Evolutionary conservation across 2,797 vertebrate genomes (phyloP).

Genomic region (Morus bassanus): DNA sequence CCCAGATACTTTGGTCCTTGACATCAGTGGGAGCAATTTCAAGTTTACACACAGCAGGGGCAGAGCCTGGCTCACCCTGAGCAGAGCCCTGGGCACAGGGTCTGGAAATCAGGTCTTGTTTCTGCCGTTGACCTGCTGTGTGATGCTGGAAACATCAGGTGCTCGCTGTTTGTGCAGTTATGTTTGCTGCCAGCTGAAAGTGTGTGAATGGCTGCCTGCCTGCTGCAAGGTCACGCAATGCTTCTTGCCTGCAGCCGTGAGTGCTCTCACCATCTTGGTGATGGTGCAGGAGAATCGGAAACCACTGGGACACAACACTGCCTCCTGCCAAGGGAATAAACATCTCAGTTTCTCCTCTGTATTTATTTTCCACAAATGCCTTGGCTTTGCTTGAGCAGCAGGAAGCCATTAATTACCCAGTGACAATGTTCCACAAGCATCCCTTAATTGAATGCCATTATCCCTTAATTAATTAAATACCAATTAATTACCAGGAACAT

Average conservation of each 20-base stretch:
- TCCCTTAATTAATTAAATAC: constrained; percentile 66
- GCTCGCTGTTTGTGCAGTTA: fast-evolving
- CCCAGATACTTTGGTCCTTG: background rate
- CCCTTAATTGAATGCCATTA: constrained; percentile 50
- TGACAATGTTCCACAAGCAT: constrained; percentile 10
- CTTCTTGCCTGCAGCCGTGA: background rate
- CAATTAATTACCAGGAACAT: constrained; percentile 60
- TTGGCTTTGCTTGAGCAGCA: constrained; percentile 22
- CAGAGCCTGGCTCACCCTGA: background rate
- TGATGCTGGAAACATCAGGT: background rate
- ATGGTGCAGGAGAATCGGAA: fast-evolving
- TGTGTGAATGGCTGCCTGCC: fast-evolving
- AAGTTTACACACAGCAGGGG: background rate
- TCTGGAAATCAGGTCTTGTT: background rate
- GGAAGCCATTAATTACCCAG: constrained; percentile 46
- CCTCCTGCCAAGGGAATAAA: background rate
- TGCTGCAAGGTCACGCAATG: background rate
- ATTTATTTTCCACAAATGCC: background rate
- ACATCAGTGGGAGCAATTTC: background rate
- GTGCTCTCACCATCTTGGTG: fast-evolving
- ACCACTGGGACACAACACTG: background rate
- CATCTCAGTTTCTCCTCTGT: background rate
- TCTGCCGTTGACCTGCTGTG: background rate
- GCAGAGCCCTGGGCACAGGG: background rate
- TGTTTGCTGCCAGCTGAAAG: background rate